A percentile compares a stretch with the other conserved stretches of the same genome.
Evolutionary conservation across 2,888 invertebrate genomes (phyloP).

Genomic region (Himalopsyche japonica): DNA sequence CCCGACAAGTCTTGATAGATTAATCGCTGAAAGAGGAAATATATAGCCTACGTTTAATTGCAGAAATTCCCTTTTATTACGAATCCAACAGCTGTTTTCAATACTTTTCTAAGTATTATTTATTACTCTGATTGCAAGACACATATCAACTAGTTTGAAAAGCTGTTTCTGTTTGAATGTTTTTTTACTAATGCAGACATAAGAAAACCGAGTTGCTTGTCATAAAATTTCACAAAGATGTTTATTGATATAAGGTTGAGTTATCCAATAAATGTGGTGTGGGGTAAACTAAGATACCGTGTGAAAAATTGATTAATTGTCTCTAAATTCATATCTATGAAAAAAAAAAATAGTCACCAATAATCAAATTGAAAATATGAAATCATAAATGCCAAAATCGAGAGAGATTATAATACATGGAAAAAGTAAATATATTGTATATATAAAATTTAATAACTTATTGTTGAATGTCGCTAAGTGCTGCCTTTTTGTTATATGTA

Average conservation of each 20-base stretch:
- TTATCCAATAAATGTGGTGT: no score
- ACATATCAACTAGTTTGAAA: background rate
- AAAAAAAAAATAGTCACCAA: no score
- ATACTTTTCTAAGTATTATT: background rate
- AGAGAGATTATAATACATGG: no score
- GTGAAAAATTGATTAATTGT: no score
- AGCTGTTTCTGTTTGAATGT: background rate
- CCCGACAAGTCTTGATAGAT: background rate
- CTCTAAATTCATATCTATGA: no score
- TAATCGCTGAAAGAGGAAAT: background rate
- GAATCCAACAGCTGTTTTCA: background rate
- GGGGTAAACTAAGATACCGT: no score
- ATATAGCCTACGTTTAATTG: background rate
- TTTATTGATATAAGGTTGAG: background rate
- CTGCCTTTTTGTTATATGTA: no score
- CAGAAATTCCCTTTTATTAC: background rate
- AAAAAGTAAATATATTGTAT: no score
- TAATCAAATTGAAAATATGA: no score
- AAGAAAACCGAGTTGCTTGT: background rate
- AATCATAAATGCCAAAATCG: no score
- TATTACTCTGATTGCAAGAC: background rate
- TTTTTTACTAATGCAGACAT: background rate
- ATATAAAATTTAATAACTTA: no score
- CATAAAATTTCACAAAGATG: background rate
- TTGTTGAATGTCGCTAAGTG: no score